Percentiles rank a stretch among this genome's conserved stretches.
Conservation (phyloP, 2,888 invertebrate species). For the Troides oblongomaculatus region DNA sequence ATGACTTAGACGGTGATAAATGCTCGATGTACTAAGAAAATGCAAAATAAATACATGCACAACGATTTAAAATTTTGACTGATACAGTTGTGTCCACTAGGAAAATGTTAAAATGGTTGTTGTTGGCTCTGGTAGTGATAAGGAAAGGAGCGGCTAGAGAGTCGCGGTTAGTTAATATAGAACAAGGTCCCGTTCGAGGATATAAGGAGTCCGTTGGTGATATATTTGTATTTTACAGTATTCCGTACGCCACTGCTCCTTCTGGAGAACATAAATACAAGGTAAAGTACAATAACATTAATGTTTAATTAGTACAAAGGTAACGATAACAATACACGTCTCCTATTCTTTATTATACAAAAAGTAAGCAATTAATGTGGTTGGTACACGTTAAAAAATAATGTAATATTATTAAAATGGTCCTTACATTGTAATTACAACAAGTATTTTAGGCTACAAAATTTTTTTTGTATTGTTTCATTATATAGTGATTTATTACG, state of each 20-base stretch:
- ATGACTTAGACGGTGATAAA: not conserved
- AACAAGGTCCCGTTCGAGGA: constrained; percentile 50
- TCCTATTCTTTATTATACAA: too few species aligned
- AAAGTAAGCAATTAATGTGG: too few species aligned
- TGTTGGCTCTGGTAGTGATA: not conserved
- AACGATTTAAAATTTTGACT: not conserved
- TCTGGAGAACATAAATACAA: constrained; percentile 46
- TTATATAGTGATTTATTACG: too few species aligned
- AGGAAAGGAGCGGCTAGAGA: constrained; percentile 9
- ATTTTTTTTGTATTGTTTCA: too few species aligned
- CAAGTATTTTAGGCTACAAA: too few species aligned
- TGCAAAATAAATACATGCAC: not conserved
- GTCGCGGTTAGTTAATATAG: constrained; percentile 38
- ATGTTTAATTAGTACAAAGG: too few species aligned
- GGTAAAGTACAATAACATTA: too few species aligned
- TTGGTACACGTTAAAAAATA: too few species aligned
- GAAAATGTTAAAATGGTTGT: not conserved
- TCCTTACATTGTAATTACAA: too few species aligned
- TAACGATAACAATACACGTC: too few species aligned
- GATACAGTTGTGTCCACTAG: not conserved
- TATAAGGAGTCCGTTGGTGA: constrained; percentile 33
- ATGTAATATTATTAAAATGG: too few species aligned
- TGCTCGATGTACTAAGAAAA: not conserved
- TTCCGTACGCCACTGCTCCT: constrained; percentile 59
- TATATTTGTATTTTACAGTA: constrained; percentile 42